Percentiles rank a stretch among this genome's conserved stretches.
Evolutionary conservation across 2,113 vertebrate species (phyloP).

Genomic region (Aptenodytes forsteri): DNA sequence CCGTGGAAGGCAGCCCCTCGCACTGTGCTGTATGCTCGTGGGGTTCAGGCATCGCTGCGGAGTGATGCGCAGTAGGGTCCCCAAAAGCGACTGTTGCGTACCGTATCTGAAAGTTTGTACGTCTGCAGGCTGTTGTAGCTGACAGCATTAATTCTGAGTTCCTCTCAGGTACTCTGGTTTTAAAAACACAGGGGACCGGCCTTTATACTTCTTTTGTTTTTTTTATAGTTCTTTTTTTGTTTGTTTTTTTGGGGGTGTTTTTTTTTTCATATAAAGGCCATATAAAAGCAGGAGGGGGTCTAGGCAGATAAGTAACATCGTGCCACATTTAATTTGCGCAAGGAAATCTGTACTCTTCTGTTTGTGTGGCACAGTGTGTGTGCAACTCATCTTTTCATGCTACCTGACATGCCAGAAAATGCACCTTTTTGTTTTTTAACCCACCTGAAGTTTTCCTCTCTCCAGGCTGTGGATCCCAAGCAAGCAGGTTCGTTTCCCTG

Average conservation of each 20-base stretch:
- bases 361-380: background rate
- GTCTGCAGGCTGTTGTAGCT: background rate
- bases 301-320: background rate
- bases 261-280: background rate
- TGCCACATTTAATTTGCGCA: background rate
- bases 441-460: background rate
- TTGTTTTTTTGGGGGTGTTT: too few species aligned
- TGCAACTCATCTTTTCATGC: background rate
- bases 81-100: background rate
- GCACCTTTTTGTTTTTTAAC: background rate
- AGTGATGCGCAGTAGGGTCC: background rate
- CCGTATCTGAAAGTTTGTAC: rapidly evolving
- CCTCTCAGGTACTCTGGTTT: background rate
- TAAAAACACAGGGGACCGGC: background rate
- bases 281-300: background rate
- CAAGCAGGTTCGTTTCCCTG: background rate
- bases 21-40: rapidly evolving
- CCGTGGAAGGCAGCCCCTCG: background rate
- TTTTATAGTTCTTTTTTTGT: background rate
- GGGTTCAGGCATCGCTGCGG: background rate
- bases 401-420: background rate
- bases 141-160: background rate
- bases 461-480: background rate
- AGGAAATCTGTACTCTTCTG: background rate
- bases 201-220: background rate